phyloP scores from a whole-genome alignment of 2,797 vertebrate species.

The Spinibarbus caldwelli region DNA sequence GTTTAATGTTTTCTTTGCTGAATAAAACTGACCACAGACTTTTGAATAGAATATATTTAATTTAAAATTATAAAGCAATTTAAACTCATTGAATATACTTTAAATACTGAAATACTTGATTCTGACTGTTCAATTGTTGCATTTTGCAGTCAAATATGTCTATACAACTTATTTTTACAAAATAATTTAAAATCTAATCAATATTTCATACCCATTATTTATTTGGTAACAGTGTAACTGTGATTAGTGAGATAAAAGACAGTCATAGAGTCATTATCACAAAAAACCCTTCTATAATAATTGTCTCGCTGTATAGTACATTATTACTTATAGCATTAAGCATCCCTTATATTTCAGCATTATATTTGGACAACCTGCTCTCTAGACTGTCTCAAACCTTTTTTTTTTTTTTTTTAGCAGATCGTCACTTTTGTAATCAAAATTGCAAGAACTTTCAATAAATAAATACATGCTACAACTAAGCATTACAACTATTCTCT shows the following conservation, averaged over 20 bases:
- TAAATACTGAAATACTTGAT: background rate
- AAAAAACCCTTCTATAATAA: background rate
- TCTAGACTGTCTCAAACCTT: background rate
- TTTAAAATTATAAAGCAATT: background rate
- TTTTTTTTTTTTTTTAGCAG: background rate
- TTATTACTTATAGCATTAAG: background rate
- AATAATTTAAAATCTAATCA: background rate
- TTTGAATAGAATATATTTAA: background rate
- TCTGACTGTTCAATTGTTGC: background rate
- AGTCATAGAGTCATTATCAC: background rate
- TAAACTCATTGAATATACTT: background rate
- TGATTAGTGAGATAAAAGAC: background rate
- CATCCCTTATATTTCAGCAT: background rate
- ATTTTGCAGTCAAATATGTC: background rate
- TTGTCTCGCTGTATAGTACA: background rate
- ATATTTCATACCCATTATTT: background rate
- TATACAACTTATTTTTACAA: no score
- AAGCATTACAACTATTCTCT: conserved; percentile 14
- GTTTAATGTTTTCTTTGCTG: background rate
- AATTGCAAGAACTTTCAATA: background rate
- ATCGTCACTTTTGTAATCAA: background rate
- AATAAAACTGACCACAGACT: background rate
- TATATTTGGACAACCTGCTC: background rate
- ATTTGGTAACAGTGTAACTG: background rate
- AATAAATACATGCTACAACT: background rate